phyloP scores from a whole-genome alignment of 2,888 invertebrate species.

The Gortyna flavago region DNA sequence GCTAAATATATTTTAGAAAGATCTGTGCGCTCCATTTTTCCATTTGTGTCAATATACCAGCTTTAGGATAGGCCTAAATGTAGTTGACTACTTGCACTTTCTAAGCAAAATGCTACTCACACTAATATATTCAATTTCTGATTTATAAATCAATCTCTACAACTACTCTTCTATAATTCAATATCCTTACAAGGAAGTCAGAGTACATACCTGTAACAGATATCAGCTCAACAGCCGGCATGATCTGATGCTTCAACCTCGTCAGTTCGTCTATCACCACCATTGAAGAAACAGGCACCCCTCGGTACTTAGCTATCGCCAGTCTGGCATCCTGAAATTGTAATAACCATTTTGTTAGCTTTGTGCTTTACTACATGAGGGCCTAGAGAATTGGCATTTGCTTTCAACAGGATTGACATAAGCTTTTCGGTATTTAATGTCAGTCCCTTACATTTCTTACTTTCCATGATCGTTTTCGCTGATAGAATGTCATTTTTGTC shows the following conservation, averaged over 20 bases:
- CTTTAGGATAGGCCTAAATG: background rate
- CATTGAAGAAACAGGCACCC: constrained; percentile 76
- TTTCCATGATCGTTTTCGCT: background rate
- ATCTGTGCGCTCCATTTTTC: background rate
- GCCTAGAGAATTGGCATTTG: background rate
- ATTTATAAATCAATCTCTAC: background rate
- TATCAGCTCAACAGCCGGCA: constrained; percentile 81
- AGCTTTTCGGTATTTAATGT: background rate
- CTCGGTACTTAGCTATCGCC: constrained; percentile 81
- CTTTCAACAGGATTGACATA: background rate
- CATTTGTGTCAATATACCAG: background rate
- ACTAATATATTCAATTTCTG: background rate
- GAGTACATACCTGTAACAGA: constrained; percentile 72
- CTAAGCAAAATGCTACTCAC: background rate
- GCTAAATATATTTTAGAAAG: background rate
- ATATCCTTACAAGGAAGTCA: background rate
- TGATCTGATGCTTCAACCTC: constrained; percentile 79
- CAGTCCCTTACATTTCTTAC: background rate
- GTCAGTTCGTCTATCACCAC: constrained; percentile 81
- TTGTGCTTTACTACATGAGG: background rate
- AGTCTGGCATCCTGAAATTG: constrained; percentile 77
- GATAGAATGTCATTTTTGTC: background rate
- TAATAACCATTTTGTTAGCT: background rate
- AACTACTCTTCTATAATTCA: background rate
- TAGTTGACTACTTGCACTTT: background rate